Evolutionary conservation across 2,113 vertebrate species (phyloP).

Genomic region (Grallaria varia): DNA sequence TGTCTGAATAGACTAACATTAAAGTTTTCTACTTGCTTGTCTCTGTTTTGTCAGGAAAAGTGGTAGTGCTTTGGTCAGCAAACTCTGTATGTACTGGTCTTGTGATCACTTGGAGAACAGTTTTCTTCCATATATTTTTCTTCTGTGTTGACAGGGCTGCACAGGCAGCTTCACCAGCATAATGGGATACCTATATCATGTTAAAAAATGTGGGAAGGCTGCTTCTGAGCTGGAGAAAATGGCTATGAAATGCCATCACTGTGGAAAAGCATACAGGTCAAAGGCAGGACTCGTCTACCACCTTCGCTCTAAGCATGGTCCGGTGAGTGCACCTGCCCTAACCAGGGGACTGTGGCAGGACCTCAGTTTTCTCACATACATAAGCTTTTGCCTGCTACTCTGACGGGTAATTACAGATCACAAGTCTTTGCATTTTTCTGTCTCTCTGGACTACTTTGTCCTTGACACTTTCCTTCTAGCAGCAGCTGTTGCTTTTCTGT

Average conservation of each 20-base stretch:
- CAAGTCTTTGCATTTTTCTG: background rate
- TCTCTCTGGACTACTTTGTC: background rate
- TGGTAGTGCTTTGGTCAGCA: background rate
- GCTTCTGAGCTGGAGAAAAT: constrained; percentile 90
- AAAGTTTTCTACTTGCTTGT: background rate
- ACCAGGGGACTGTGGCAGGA: rapidly evolving
- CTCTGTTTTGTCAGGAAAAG: background rate
- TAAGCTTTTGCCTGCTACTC: background rate
- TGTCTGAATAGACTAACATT: background rate
- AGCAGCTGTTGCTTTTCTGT: background rate
- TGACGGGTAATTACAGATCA: background rate
- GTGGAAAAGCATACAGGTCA: constrained; percentile 88
- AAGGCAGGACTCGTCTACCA: constrained; percentile 93
- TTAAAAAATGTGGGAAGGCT: constrained; percentile 91
- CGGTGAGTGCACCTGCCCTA: constrained; percentile 76
- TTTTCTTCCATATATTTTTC: background rate
- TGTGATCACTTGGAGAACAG: background rate
- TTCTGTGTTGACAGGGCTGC: constrained; percentile 81
- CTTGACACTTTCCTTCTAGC: background rate
- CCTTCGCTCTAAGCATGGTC: constrained; percentile 87
- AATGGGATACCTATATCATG: constrained; percentile 93
- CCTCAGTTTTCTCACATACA: rapidly evolving
- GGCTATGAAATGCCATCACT: constrained; percentile 88
- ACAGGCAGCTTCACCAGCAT: constrained; percentile 91
- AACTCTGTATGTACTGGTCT: background rate